A percentile compares a stretch with the other conserved stretches of the same genome.
Evolutionary conservation across 2,113 vertebrate species (phyloP).

Genomic region (Mobula birostris): DNA sequence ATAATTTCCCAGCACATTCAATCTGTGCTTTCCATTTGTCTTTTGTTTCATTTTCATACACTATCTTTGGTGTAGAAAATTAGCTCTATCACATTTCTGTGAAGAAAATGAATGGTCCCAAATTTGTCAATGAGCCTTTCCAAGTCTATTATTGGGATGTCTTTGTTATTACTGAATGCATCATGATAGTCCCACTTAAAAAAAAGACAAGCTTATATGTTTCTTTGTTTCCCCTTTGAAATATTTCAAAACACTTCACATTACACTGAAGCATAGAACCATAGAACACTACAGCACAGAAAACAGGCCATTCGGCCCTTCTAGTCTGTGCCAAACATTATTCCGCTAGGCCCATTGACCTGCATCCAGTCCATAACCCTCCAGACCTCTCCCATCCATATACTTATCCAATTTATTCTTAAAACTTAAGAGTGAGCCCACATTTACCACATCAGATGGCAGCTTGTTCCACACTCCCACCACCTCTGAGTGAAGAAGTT

Average conservation of each 20-base stretch:
- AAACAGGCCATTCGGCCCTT: too few relatives aligned
- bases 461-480: too few relatives aligned
- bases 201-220: neutral
- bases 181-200: neutral
- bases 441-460: too few relatives aligned
- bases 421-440: too few relatives aligned
- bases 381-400: too few relatives aligned
- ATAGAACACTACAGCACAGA: too few relatives aligned
- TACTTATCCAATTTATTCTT: too few relatives aligned
- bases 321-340: too few relatives aligned
- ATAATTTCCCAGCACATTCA: neutral
- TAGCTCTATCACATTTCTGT: neutral
- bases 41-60: neutral
- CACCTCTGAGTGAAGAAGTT: too few relatives aligned
- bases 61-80: neutral
- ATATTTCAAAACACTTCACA: neutral
- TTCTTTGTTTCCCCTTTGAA: neutral
- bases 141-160: neutral
- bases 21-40: neutral
- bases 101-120: neutral
- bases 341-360: too few relatives aligned
- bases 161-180: neutral
- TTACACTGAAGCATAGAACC: neutral
- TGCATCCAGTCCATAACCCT: too few relatives aligned
- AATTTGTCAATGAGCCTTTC: neutral